Evolutionary conservation across 2,113 vertebrate species (phyloP), one percentile per base, ranked within the genome.

Genomic region (Chlamydotis undulata): DNA sequence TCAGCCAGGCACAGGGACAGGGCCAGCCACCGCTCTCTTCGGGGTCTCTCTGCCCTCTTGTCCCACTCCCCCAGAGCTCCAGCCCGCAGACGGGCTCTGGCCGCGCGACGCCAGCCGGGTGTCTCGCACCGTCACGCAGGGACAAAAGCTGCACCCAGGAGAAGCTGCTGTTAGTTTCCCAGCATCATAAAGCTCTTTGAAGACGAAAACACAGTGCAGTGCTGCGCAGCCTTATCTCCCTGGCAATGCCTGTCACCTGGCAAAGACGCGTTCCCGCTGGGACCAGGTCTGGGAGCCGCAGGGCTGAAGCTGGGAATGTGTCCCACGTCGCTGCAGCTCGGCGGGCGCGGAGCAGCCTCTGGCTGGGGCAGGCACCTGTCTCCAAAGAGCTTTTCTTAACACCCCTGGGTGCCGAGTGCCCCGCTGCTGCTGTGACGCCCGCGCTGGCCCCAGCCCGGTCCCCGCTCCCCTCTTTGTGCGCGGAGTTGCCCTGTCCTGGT

Each of bases 41-140:
- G 22, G 50, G 37, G 3, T 5, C 9, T 8, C 67, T 31, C 74
- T 88, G 37, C 65, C 45, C 74, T 49, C n/a, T 2, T 9, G 16
- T 52, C 43, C 56, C 3, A 45, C 35, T 47, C 57, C 6, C 7
- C 83, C 73, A 35, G 1, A 41, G 53, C 75, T 64, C 39, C 1
- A 7, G 39, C 85, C n/a, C 6, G 29, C 52, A 37, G 57, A 19
- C 50, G 6, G 45, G 50, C 25, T 55, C 61, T 2, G 8, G 85
- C 64, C 63, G 69, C 1, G 1, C 0, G 0, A 6, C 26, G 71
- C 89, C 85, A 87, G 49, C 47, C 10, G 0, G 0, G 7, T 12
- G 17, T 6, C 39, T 22, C 65, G 47, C 60, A 25, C 77, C 77
- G 64, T 52, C 59, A 3, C 0, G 0, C 73, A 70, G 88, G 71